Evolutionary conservation across 53 echinoderm and acorn worm genomes (phyloP), one percentile per base, ranked within the genome.

Genomic region (Holothuria leucospilota): DNA sequence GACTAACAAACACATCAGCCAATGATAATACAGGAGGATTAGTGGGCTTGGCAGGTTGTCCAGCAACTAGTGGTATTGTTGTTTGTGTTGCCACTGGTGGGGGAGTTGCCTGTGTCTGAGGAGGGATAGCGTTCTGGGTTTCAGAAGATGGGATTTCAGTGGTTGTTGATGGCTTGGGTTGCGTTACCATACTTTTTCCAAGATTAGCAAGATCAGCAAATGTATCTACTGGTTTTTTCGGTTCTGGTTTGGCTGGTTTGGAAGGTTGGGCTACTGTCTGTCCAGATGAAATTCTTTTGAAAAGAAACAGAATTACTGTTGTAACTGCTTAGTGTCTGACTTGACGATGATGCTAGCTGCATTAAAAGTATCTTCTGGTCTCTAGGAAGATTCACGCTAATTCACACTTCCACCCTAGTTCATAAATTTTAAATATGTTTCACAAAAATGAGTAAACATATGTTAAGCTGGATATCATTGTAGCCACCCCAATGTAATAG

Each of bases 1-100:
- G 62, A 21, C 93, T 87, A 27, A 96, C 96, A 89, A 96, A 94
- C n/a, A 96, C 79, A 87, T 96, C 96, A 6, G 91, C 94, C 29
- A 96, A 40, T 2, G 96, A 94, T 21, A 96, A 86, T 16, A 96
- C 96, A 1, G 96, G 88, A 62, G 88, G 84, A 27, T 63, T 81
- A 66, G 88, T 72, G 21, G 93, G 85, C 42, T 77, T 58, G 40
- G 69, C 42, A n/a, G 72, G 38, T 52, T 53, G 68, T 7, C 46
- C 46, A 46, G 46, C 46, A 46, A 46, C 46, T 9, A 7, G 46
- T 20, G 77, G 21, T 39, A 34, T 34, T 34, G 86, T 15, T 38
- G 53, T 3, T 63, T 49, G 51, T 13, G 69, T 46, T 41, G 62
- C 29, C 27, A 46, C 25, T 29, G 49, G 39, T 67, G 24, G 12